Percentiles rank a stretch among this genome's conserved stretches.
These are phyloP conservation scores for Melanchra persicariae DNA, from an alignment of 2,888 invertebrate species.

Conservation along the genomic window DNA sequence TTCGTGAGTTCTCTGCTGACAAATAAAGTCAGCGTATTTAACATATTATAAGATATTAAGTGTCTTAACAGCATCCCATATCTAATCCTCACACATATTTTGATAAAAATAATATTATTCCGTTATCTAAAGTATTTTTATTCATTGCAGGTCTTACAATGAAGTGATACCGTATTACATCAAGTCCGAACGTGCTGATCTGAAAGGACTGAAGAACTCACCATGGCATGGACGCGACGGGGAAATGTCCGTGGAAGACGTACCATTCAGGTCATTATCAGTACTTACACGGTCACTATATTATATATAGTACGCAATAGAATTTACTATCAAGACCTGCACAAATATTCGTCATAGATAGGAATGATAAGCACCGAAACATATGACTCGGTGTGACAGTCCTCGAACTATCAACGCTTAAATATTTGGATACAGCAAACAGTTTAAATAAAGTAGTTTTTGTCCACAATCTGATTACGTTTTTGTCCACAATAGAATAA, in stretches of 20 bases:
- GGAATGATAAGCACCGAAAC: constrained; percentile 15
- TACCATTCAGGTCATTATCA: constrained; percentile 87
- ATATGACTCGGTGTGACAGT: constrained; percentile 16
- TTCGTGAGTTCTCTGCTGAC: not conserved
- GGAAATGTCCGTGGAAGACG: constrained; percentile 91
- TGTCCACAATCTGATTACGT: constrained; percentile 1
- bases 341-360: constrained; percentile 33
- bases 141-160: constrained; percentile 88
- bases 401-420: constrained; percentile 9
- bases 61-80: not conserved
- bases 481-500: not conserved
- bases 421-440: constrained; percentile 8
- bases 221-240: constrained; percentile 92
- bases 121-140: not conserved
- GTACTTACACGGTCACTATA: not conserved
- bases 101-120: constrained; percentile 4
- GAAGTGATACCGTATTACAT: constrained; percentile 91
- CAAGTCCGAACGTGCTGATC: constrained; percentile 91
- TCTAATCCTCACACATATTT: not conserved
- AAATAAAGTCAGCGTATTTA: not conserved
- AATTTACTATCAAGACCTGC: constrained; percentile 1
- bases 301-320: constrained; percentile 17
- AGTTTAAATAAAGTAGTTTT: constrained; percentile 2
- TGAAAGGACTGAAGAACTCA: constrained; percentile 84
- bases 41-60: not conserved